Evolutionary conservation across 2,797 vertebrate species (phyloP).

Genomic region (Lycodopsis pacificus): DNA sequence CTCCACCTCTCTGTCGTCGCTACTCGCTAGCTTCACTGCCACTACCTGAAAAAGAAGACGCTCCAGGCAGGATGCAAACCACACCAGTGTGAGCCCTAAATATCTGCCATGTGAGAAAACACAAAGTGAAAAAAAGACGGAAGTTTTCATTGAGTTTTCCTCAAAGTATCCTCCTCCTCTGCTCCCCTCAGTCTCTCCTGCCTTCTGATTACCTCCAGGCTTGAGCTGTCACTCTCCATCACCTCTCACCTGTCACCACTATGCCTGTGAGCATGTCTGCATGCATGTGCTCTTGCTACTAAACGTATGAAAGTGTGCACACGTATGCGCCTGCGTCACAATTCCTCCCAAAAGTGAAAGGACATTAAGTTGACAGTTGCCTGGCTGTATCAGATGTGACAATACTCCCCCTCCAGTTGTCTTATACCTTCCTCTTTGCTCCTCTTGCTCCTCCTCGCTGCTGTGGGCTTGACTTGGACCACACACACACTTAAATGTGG

Average conservation of each 20-base stretch:
- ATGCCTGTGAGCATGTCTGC: conserved; percentile 20
- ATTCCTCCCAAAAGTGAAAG: conserved; percentile 46
- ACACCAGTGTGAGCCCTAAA: conserved; percentile 28
- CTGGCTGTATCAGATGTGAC: conserved; percentile 59
- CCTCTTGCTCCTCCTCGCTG: conserved; percentile 21
- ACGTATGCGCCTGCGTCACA: conserved; percentile 1
- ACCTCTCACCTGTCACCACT: conserved; percentile 46
- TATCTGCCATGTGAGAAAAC: conserved; percentile 17
- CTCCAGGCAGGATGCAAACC: conserved; percentile 17
- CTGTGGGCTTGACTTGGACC: conserved; percentile 28
- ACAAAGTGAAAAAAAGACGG: not conserved
- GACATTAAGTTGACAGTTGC: conserved; percentile 49
- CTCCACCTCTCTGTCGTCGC: not conserved
- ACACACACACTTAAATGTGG: conserved; percentile 55
- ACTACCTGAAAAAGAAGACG: not conserved
- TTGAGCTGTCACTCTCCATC: conserved; percentile 51
- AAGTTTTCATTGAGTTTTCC: conserved; percentile 20
- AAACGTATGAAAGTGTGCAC: conserved; percentile 29
- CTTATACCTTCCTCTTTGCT: conserved; percentile 45
- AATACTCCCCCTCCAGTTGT: conserved; percentile 46
- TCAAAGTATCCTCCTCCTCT: conserved; percentile 28
- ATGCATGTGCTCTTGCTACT: conserved; percentile 11
- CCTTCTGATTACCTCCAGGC: conserved; percentile 43
- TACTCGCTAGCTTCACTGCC: not conserved
- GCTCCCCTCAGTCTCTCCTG: conserved; percentile 9